Conservation (phyloP, 1,140 invertebrate species). For the Carcinoscorpius rotundicauda region DNA sequence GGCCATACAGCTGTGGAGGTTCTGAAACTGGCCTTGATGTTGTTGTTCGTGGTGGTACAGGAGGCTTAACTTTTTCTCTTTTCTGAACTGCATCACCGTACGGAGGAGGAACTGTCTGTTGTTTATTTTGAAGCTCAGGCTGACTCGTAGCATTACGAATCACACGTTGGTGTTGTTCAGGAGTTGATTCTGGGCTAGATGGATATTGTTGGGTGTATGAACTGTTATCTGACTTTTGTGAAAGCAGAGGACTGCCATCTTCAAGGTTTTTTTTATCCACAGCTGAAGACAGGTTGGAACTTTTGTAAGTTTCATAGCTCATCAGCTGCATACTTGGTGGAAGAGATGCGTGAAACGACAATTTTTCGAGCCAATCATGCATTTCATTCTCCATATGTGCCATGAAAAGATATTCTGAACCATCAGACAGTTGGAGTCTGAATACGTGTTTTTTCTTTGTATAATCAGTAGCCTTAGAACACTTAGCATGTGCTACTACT, state of each 20-base stretch:
- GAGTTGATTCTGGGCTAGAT: conserved; percentile 16
- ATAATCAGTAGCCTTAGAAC: conserved; percentile 78
- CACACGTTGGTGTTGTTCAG: conserved; percentile 11
- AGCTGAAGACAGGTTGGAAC: conserved; percentile 11
- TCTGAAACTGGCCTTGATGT: conserved; percentile 12
- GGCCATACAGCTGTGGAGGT: not conserved
- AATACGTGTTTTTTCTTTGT: conserved; percentile 92
- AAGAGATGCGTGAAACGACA: conserved; percentile 82
- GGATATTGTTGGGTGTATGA: conserved; percentile 12
- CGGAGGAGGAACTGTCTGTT: conserved; percentile 7
- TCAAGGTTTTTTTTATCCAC: conserved; percentile 14
- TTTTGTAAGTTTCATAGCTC: conserved; percentile 43
- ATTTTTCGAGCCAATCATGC: conserved; percentile 87
- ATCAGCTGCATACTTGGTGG: conserved; percentile 77
- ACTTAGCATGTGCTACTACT: conserved; percentile 71
- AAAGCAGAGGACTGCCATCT: conserved; percentile 1
- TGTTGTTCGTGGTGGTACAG: conserved; percentile 15
- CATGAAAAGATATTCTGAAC: conserved; percentile 83
- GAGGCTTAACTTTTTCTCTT: conserved; percentile 14
- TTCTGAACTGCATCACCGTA: conserved; percentile 14
- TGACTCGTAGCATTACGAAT: not conserved
- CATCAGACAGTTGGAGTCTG: conserved; percentile 71
- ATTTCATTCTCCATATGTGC: conserved; percentile 58
- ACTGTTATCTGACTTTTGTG: not conserved
- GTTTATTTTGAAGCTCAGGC: not conserved